These are phyloP conservation scores for Lypha dubia DNA, from an alignment of 2,888 invertebrate genomes.

Conservation along the genomic window DNA sequence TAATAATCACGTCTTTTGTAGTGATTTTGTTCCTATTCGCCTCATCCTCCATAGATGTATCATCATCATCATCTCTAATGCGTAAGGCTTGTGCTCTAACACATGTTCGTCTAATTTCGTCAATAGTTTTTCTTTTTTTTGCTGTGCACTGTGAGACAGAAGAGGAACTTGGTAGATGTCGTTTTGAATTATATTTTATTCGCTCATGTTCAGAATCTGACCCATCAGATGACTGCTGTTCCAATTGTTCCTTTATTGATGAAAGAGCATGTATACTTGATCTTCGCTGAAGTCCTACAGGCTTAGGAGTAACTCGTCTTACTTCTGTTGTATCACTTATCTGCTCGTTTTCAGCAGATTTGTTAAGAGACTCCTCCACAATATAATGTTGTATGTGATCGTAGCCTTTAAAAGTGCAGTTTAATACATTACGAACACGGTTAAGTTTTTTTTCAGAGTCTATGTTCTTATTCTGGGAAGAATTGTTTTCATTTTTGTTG, in stretches of 20 bases:
- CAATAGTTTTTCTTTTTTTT: conserved; percentile 61
- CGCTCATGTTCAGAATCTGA: conserved; percentile 28
- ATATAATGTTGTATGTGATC: conserved; percentile 68
- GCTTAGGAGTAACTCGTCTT: neutral
- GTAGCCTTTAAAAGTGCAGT: conserved; percentile 72
- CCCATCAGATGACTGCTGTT: conserved; percentile 14
- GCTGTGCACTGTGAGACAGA: neutral
- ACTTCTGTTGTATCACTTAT: neutral
- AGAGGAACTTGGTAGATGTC: neutral
- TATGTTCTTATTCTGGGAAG: neutral
- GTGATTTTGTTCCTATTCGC: neutral
- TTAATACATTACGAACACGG: conserved; percentile 62
- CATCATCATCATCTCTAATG: conserved; percentile 21
- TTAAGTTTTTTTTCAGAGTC: conserved; percentile 7
- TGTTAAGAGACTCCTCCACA: neutral
- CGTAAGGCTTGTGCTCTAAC: conserved; percentile 2
- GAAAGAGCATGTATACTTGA: conserved; percentile 68
- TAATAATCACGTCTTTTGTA: neutral
- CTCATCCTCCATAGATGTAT: neutral
- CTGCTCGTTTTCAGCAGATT: neutral
- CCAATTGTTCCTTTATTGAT: conserved; percentile 66
- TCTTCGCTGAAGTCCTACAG: conserved; percentile 60
- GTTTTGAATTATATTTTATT: neutral
- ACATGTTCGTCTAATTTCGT: conserved; percentile 1
- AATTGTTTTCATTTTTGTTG: neutral